phyloP scores from a whole-genome alignment of 2,797 vertebrate species.

The Poeciliopsis presidionis region DNA sequence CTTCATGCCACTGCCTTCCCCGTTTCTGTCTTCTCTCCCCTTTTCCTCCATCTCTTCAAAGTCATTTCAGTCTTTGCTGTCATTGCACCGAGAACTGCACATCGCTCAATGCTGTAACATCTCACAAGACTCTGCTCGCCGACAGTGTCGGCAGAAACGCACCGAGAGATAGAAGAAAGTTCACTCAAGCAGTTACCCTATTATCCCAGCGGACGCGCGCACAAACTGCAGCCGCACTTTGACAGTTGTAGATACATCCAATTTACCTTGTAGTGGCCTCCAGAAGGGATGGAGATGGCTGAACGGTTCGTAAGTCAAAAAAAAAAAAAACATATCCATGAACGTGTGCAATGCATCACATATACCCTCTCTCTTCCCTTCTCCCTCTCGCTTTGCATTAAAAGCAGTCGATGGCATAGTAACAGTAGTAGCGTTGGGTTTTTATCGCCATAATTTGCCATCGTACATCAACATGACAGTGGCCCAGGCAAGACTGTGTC shows the following conservation, averaged over 20 bases:
- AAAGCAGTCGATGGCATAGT: conserved; percentile 63
- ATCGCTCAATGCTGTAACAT: conserved; percentile 68
- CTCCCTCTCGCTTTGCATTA: conserved; percentile 56
- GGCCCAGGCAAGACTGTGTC: conserved; percentile 54
- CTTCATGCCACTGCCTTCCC: conserved; percentile 46
- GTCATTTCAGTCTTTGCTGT: conserved; percentile 63
- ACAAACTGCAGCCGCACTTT: conserved; percentile 49
- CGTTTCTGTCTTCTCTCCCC: conserved; percentile 35
- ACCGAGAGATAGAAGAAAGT: conserved; percentile 58
- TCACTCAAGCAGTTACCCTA: conserved; percentile 64
- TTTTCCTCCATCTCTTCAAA: conserved; percentile 62
- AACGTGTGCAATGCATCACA: conserved; percentile 19
- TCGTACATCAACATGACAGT: conserved; percentile 71
- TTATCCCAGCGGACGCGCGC: conserved; percentile 49
- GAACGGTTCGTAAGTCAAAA: conserved; percentile 50
- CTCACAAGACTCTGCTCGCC: conserved; percentile 66
- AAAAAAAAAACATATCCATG: conserved; percentile 51
- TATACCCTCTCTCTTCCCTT: conserved; percentile 22
- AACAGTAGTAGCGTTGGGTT: conserved; percentile 65
- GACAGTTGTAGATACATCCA: conserved; percentile 61
- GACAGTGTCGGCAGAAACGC: conserved; percentile 60
- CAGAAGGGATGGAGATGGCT: conserved; percentile 55
- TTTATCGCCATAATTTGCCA: conserved; percentile 72
- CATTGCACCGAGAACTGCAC: conserved; percentile 59
- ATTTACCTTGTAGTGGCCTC: conserved; percentile 65